Percentiles rank a stretch among this genome's conserved stretches.
phyloP scores from a whole-genome alignment of 2,888 invertebrate genomes.

The Rhagonycha fulva region DNA sequence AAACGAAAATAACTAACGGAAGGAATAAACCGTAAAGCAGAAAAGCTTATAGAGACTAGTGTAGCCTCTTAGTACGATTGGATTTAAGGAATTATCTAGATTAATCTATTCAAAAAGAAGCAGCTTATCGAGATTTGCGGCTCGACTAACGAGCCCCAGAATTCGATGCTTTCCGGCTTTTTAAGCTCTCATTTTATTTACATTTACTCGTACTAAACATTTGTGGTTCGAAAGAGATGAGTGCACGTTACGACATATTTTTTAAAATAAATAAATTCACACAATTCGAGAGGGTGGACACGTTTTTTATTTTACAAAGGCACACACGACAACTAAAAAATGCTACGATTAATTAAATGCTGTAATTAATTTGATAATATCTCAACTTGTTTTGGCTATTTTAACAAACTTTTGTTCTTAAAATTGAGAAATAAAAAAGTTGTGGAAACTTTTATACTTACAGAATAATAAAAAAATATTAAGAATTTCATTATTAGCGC shows the following conservation, averaged over 20 bases:
- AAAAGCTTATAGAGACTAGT: slow-evolving; percentile 27
- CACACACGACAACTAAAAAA: background rate
- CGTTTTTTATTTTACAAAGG: background rate
- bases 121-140: slow-evolving; percentile 35
- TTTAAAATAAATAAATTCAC: background rate
- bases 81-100: slow-evolving; percentile 36
- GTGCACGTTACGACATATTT: background rate
- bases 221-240: background rate
- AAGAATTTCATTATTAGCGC: background rate
- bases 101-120: slow-evolving; percentile 37
- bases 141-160: slow-evolving; percentile 32
- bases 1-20: slow-evolving; percentile 1
- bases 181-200: slow-evolving; percentile 31
- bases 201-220: slow-evolving; percentile 7
- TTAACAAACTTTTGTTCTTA: background rate
- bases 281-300: background rate
- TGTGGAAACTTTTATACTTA: background rate
- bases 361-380: background rate
- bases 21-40: slow-evolving; percentile 24
- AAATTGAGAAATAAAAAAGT: background rate
- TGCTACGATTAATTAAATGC: background rate
- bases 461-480: background rate
- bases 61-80: slow-evolving; percentile 34
- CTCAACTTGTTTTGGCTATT: background rate
- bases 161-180: slow-evolving; percentile 30